A percentile compares a stretch with the other conserved stretches of the same genome.
Conservation (phyloP, 1,140 invertebrate genomes). For the Chymomyza costata region DNA sequence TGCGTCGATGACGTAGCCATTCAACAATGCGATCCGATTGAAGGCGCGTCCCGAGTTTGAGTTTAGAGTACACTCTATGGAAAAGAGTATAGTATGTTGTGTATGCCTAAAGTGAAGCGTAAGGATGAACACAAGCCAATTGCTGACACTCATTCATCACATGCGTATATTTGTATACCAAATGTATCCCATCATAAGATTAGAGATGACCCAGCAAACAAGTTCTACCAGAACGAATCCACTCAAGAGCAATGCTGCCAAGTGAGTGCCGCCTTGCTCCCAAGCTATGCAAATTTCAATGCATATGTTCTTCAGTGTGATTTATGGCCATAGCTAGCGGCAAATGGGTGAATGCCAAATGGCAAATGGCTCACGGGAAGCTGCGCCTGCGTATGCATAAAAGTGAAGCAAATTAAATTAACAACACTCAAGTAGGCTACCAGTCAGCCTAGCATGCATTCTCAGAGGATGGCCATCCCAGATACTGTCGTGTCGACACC, state of each 20-base stretch:
- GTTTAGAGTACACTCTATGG: constrained; percentile 16
- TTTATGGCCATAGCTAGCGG: too few species aligned
- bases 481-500: constrained; percentile 43
- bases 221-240: constrained; percentile 58
- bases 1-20: constrained; percentile 55
- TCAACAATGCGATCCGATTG: constrained; percentile 56
- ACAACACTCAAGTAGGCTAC: constrained; percentile 12
- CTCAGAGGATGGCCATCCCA: constrained; percentile 5
- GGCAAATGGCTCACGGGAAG: constrained; percentile 18
- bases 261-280: constrained; percentile 22
- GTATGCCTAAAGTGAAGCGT: constrained; percentile 28
- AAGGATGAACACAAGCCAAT: not conserved
- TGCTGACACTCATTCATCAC: constrained; percentile 44
- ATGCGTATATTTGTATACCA: constrained; percentile 1
- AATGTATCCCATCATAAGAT: constrained; percentile 47
- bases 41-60: constrained; percentile 52
- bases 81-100: too few species aligned
- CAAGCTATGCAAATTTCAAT: constrained; percentile 59
- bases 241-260: constrained; percentile 19
- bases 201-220: too few species aligned
- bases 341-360: not conserved
- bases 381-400: constrained; percentile 53
- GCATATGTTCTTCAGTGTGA: constrained; percentile 41
- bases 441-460: not conserved
- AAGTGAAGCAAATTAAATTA: constrained; percentile 58